These are phyloP conservation scores for Peromyscus nudipes DNA, from an alignment of 2,797 vertebrate genomes.

Conservation along the genomic window DNA sequence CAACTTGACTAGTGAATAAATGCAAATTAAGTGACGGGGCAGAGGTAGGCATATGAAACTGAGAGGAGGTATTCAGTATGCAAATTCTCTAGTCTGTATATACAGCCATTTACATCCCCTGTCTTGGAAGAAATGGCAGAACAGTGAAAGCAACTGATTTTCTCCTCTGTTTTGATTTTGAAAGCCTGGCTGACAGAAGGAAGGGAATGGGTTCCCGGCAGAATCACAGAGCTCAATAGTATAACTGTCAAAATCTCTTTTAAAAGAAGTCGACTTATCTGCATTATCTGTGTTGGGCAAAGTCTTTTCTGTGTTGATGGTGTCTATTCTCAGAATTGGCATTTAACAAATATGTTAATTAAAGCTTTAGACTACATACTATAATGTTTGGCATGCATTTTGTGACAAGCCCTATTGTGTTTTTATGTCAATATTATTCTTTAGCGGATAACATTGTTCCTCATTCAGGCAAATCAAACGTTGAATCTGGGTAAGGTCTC, in stretches of 20 bases:
- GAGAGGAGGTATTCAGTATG: slow-evolving; percentile 62
- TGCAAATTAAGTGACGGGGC: slow-evolving; percentile 74
- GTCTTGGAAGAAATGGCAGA: slow-evolving; percentile 62
- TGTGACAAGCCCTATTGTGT: slow-evolving; percentile 84
- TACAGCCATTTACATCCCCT: not conserved
- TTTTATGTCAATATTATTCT: slow-evolving; percentile 84
- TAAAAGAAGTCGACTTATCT: slow-evolving; percentile 53
- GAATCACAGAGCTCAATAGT: slow-evolving; percentile 72
- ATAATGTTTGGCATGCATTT: slow-evolving; percentile 77
- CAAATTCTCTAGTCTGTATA: slow-evolving; percentile 68
- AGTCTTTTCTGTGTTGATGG: slow-evolving; percentile 71
- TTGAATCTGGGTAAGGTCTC: slow-evolving; percentile 68
- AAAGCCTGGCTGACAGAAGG: slow-evolving; percentile 71
- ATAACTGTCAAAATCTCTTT: slow-evolving; percentile 74
- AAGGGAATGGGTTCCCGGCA: slow-evolving; percentile 59
- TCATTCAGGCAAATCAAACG: slow-evolving; percentile 78
- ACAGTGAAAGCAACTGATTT: slow-evolving; percentile 66
- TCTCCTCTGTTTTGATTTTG: slow-evolving; percentile 69
- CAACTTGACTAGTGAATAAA: slow-evolving; percentile 73
- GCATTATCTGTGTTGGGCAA: slow-evolving; percentile 67
- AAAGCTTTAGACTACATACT: slow-evolving; percentile 58
- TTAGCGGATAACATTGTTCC: slow-evolving; percentile 76
- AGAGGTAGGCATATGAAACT: slow-evolving; percentile 56
- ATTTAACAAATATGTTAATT: slow-evolving; percentile 83
- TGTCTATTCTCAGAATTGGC: slow-evolving; percentile 70